Evolutionary conservation across 2,113 vertebrate species (phyloP).

Genomic region (Triplophysa siluroides): DNA sequence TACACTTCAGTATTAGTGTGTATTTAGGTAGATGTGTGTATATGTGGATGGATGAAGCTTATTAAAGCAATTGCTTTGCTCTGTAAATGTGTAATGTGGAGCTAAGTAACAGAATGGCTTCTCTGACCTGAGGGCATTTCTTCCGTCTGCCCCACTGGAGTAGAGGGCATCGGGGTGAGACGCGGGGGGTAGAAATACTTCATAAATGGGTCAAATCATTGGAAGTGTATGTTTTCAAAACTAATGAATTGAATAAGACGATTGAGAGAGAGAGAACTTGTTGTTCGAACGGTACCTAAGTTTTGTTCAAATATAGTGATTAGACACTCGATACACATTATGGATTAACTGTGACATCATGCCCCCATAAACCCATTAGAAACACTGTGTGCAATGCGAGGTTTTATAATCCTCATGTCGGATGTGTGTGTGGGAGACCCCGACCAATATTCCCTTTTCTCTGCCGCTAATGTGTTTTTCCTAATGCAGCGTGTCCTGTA

Average conservation of each 20-base stretch:
- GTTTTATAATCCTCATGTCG: constrained; percentile 22
- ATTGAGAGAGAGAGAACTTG: not conserved
- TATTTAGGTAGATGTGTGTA: not conserved
- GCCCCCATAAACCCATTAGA: constrained; percentile 5
- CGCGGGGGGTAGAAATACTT: constrained; percentile 37
- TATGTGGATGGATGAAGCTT: constrained; percentile 1
- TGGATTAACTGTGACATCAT: constrained; percentile 25
- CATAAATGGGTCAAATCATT: constrained; percentile 46
- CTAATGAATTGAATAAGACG: constrained; percentile 59
- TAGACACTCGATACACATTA: constrained; percentile 11
- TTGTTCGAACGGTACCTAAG: not conserved
- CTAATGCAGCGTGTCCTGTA: constrained; percentile 22
- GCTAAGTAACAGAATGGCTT: constrained; percentile 27
- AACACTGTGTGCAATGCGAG: not conserved
- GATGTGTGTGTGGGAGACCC: constrained; percentile 30
- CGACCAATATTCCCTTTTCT: constrained; percentile 19
- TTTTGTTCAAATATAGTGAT: not conserved
- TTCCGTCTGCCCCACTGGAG: constrained; percentile 29
- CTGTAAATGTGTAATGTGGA: constrained; percentile 29
- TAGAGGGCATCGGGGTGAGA: constrained; percentile 29
- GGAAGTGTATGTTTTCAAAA: constrained; percentile 59
- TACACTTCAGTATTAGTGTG: not conserved
- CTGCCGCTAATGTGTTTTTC: constrained; percentile 17
- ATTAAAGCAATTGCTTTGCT: constrained; percentile 21
- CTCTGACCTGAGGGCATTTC: constrained; percentile 18